Evolutionary conservation across 2,113 vertebrate genomes (phyloP).

Genomic region (Hepsetus odoe): DNA sequence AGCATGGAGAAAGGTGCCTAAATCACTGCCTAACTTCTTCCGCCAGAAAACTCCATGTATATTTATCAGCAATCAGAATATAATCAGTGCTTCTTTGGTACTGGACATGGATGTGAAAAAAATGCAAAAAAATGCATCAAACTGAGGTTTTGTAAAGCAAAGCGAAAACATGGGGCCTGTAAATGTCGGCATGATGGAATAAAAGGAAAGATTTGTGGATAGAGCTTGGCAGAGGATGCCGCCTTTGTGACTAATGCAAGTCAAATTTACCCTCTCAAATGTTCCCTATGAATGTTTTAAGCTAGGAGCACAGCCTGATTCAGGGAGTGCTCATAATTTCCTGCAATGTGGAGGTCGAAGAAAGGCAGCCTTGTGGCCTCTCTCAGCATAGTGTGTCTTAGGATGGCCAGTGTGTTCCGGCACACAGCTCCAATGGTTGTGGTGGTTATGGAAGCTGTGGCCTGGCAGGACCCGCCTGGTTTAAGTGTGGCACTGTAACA

Average conservation of each 20-base stretch:
- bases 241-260: slow-evolving; percentile 44
- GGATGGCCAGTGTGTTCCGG: neutral
- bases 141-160: neutral
- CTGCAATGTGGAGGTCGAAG: slow-evolving; percentile 5
- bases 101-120: slow-evolving; percentile 11
- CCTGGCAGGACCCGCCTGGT: slow-evolving; percentile 20
- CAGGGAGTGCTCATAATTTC: slow-evolving; percentile 27
- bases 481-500: slow-evolving; percentile 19
- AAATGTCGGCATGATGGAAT: slow-evolving; percentile 23
- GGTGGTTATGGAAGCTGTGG: slow-evolving; percentile 17
- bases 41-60: slow-evolving; percentile 45
- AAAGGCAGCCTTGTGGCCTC: slow-evolving; percentile 45
- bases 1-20: slow-evolving; percentile 52
- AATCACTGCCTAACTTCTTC: slow-evolving; percentile 44
- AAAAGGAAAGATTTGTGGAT: slow-evolving; percentile 28
- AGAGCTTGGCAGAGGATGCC: neutral
- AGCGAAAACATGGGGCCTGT: slow-evolving; percentile 2
- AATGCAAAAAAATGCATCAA: neutral
- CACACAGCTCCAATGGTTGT: neutral
- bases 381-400: neutral
- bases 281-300: slow-evolving; percentile 17
- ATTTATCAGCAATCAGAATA: slow-evolving; percentile 36
- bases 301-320: neutral
- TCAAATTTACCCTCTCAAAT: slow-evolving; percentile 27
- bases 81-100: neutral